Conservation (phyloP, 1,140 invertebrate genomes). For the Apis mellifera region Amel_HAv3.1 CM009932.2:10234501-10235000, state of each 20-base stretch:
- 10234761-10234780: neutral
- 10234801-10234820: conserved; percentile 35
- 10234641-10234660: neutral
- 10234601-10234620: conserved; percentile 6
- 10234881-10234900: conserved; percentile 5
- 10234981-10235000: conserved; percentile 48
- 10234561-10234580: conserved; percentile 3
- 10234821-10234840: neutral
- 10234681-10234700: neutral
- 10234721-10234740: neutral
- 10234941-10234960: conserved; percentile 25
- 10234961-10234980: conserved; percentile 23
- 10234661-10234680: neutral
- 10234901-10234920: neutral
- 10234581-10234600: conserved; percentile 11
- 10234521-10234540: conserved; percentile 62
- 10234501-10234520: conserved; percentile 51
- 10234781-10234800: neutral
- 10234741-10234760: neutral
- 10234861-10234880: neutral
- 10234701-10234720: neutral
- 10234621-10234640: neutral
- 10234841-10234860: conserved; percentile 33
- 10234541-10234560: conserved; percentile 63
- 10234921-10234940: conserved; percentile 39